Evolutionary conservation across 1,140 invertebrate genomes (phyloP), one percentile per base, ranked within the genome.

Genomic region (Leptoteleia sp.): DNA sequence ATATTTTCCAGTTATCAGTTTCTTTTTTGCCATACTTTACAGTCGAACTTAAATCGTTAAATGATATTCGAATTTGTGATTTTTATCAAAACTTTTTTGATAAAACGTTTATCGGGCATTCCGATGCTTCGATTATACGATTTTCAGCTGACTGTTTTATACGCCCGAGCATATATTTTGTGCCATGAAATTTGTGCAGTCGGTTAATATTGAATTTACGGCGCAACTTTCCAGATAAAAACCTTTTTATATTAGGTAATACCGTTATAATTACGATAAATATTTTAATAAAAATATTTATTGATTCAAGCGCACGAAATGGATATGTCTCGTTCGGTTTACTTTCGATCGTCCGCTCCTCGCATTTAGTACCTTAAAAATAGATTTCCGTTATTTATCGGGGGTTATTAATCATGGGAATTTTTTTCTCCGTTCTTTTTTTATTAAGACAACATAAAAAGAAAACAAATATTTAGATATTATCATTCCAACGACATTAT

Each of bases 1-100:
- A 55, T 37, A 72, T 72, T 72, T 54, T 45, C 38, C 4, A 59
- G 16, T 62, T 72, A 72, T 72, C 68, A 25, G 68, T 29, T 35
- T 27, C 47, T 48, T 72, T 3, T 42, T 57, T 47, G 22, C 17
- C 19, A 38, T 62, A 62, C 62, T 72, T 72, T 40, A 72, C 37
- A 72, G 9, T 22, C 1, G 19, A 54, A 8, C 38, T 11, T 38
- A 62, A 62, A 72, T 55, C 22, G 8, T 54, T 4, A 11, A 45
- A 40, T 8, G 48, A 19, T 55, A 62, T 55, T 62, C 50, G 45
- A 47, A 40, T 25, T 61, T 59, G 33, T 52, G 54, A 68, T 68
- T 57, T 52, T 38, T 40, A 57, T 70, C 52, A 31, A n/a, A 37
- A n/a, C n/a, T 4, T 8, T 50, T 50, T 15, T 42, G 54, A 70